Base-by-base conservation (phyloP, 1,140 invertebrate species). In the Papilio polyxenes region DNA sequence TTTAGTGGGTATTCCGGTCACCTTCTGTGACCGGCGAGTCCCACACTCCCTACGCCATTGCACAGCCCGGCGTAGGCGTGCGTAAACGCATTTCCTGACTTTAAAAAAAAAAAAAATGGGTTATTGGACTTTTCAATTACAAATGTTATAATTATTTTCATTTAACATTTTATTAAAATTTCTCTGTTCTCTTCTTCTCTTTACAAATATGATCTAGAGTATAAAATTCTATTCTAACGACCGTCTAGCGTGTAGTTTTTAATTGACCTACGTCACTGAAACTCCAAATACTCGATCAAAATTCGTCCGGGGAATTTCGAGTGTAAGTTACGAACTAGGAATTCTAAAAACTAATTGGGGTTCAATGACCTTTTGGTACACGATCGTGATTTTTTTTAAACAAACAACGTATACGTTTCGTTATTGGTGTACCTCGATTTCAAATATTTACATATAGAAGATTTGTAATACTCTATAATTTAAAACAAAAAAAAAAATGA, bases 341-440 rank as follows among this genome's bases (percentile, higher is more conserved):
- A 72, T 72, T 72, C 65, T 72, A 72, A 72, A 72, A 72, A 72
- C 37, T 11, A 37, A 72, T 37, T 72, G 37, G 65, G 65, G 31
- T 72, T 72, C 65, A 40, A 17, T 72, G 65, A 72, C 65, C 65
- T 72, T 37, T 37, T 10, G 2, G 31, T 37, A 11, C 65, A 72
- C 23, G 23, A 72, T 40, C 31, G 13, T 37, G 31, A 40, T 72
- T 72, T 72, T 72, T 72, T 65, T 9, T 31, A 65, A 65, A 69
- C 65, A 72, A 72, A 72, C n/a, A 23, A 20, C 13, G 1, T 15
- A 15, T 72, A 31, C 23, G 23, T 15, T 31, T 65, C 5, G 4
- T 40, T 13, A 72, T 72, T 72, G 65, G 11, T 40, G 11, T 72
- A 37, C 10, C n/a, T 31, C 5, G 65, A 2, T 15, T 37, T 72